Conservation (phyloP, 1,140 invertebrate species). For the Pseudomyrmex dendroicus region DNA sequence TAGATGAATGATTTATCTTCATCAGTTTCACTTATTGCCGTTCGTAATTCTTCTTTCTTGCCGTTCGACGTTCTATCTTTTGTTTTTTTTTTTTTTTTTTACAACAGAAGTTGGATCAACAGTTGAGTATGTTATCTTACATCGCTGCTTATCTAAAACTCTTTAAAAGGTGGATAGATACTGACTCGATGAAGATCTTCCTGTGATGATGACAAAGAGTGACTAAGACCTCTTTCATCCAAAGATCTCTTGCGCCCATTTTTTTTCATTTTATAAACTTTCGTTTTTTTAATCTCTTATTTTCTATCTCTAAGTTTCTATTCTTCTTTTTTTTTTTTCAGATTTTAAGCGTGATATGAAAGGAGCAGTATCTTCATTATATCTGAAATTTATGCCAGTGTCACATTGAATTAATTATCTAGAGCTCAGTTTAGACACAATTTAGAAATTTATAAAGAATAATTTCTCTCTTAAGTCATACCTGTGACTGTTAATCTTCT, state of each 20-base stretch:
- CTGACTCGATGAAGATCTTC: slow-evolving; percentile 21
- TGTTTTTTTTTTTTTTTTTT: no score
- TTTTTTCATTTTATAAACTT: slow-evolving; percentile 64
- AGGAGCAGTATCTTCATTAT: slow-evolving; percentile 28
- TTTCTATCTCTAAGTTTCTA: slow-evolving; percentile 42
- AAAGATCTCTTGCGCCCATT: slow-evolving; percentile 27
- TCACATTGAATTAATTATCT: no score
- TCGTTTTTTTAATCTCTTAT: slow-evolving; percentile 64
- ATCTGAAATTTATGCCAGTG: background rate
- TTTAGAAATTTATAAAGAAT: no score
- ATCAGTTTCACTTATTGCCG: no score
- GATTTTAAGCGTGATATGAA: slow-evolving; percentile 31
- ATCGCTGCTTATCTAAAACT: background rate
- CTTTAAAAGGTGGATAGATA: slow-evolving; percentile 62
- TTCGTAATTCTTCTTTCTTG: no score
- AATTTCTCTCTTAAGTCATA: no score
- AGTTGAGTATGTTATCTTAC: background rate
- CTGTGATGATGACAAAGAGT: slow-evolving; percentile 46
- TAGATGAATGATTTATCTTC: no score
- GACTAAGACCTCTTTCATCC: slow-evolving; percentile 46
- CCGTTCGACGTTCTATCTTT: no score
- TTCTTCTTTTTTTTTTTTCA: slow-evolving; percentile 59
- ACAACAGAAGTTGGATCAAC: background rate
- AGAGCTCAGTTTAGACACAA: no score
- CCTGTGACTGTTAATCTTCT: no score